phyloP scores from a whole-genome alignment of 2,113 vertebrate genomes.

The Xiphophorus couchianus region DNA sequence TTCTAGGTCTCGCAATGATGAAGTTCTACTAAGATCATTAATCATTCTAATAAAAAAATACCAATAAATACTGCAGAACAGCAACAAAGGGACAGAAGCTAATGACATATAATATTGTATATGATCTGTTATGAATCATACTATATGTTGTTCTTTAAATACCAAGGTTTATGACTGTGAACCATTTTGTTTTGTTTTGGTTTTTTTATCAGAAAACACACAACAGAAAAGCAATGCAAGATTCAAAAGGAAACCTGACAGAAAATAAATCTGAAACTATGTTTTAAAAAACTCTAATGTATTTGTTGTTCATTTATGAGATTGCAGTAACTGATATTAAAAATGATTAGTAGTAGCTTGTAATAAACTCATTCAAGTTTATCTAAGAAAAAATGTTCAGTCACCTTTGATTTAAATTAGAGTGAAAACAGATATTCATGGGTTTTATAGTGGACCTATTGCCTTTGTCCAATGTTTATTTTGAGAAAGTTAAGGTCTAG shows the following conservation, averaged over 20 bases:
- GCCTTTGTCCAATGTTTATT: too few relatives aligned
- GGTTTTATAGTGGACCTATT: too few relatives aligned
- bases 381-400: too few relatives aligned
- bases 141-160: conserved; percentile 13
- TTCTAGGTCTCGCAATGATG: conserved; percentile 60
- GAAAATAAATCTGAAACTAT: neutral
- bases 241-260: neutral
- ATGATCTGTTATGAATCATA: conserved; percentile 32
- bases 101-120: conserved; percentile 26
- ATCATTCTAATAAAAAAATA: conserved; percentile 52
- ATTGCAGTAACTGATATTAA: too few relatives aligned
- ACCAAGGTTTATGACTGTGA: conserved; percentile 13
- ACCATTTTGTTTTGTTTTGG: neutral
- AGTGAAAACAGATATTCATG: too few relatives aligned
- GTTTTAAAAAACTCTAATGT: too few relatives aligned
- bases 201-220: conserved; percentile 2
- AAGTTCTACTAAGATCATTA: conserved; percentile 57
- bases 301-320: too few relatives aligned
- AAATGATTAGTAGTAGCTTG: too few relatives aligned
- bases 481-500: too few relatives aligned
- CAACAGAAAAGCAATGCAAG: conserved; percentile 1
- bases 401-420: too few relatives aligned
- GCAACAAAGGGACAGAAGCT: conserved; percentile 42
- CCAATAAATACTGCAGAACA: conserved; percentile 53
- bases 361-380: too few relatives aligned